Evolutionary conservation across 2,113 vertebrate species (phyloP), one percentile per base, ranked within the genome.

Genomic region (Pleuronectes platessa): DNA sequence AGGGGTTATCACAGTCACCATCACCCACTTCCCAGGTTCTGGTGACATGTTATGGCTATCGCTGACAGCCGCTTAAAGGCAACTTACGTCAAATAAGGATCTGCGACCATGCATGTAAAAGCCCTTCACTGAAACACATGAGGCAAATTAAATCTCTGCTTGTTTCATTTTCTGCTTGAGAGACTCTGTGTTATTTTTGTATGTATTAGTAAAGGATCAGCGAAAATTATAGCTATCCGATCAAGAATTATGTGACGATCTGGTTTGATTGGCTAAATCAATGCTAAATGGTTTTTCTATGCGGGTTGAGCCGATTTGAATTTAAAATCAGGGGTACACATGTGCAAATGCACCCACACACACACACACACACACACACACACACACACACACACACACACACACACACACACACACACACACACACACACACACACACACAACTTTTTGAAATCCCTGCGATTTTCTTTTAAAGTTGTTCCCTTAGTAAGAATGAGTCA

Each of bases 31-130:
- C 76, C 74, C 74, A 61, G 87, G 71, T 79, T 53, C 65, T 63
- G 74, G 67, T 79, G 87, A 90, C 82, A 88, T 92, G 92, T 93
- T 94, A 86, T 93, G 92, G 71, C 90, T 93, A 87, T 86, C 84
- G 59, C 78, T 90, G 84, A 89, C 88, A 86, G 84, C 63, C 9
- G 64, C 79, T 86, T 89, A 73, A 88, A 83, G 82, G 71, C 72
- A 26, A 56, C 67, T 87, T 84, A 65, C 73, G 82, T 90, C 76
- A 84, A 92, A 86, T 85, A 78, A 86, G 88, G 78, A 18, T 40
- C 77, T 61, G 85, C 83, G 78, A 62, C 83, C 85, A 81, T 71
- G 90, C 88, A 17, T 88, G 90, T 76, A 89, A 91, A 74, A 76
- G 71, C 53, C 71, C 76, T 71, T 53, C 62, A 74, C 81, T 78